Base-by-base conservation (phyloP, 53 echinoderm and acorn worm genomes). In the Luidia sarsii region DNA sequence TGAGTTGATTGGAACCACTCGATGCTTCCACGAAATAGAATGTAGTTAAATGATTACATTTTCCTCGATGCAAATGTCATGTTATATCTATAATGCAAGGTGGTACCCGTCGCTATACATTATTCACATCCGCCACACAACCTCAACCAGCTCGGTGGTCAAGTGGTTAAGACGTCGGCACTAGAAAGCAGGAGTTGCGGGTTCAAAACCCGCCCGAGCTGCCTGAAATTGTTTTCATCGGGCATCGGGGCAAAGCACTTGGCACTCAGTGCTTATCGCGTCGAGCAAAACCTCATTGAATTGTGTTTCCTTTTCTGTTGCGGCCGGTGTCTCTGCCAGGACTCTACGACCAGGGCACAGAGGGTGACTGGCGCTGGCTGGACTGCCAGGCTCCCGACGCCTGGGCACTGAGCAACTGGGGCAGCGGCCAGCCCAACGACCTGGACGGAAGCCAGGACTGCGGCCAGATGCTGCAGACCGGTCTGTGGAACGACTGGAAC, bases 371-470 rank as follows among this genome's bases (percentile, higher is more conserved):
- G 74, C 66, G 63, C 16, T 94, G 94, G 94, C 71, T 91, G 1
- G 83, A 89, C 52, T 94, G 94, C 59, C 51, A 82, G 11, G 64
- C 68, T 22, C 77, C 81, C 6, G 55, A 64, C 27, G 15, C 33
- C 27, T 94, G 94, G 94, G 88, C 79, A 13, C 36, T 38, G 49
- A 43, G 35, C 22, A 89, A 91, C 83, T 94, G 94, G 94, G 91
- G 83, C 35, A n/a, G 50, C 20, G 80, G 83, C 11, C 89, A 94
- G 39, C 94, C 94, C 10, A 89, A 85, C 29, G 89, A 91, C 46
- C 81, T 87, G 3, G 61, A 82, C 22, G 89, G 80, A 3, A 33
- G 52, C 61, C 89, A 94, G 65, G 91, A 94, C 73, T 94, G 94
- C 80, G 91, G 52, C 16, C 79, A 85, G 77, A 83, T 88, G 82